Evolutionary conservation across 64 coral and sea anemone genomes (phyloP).

Genomic region (Astreopora myriophthalma): DNA sequence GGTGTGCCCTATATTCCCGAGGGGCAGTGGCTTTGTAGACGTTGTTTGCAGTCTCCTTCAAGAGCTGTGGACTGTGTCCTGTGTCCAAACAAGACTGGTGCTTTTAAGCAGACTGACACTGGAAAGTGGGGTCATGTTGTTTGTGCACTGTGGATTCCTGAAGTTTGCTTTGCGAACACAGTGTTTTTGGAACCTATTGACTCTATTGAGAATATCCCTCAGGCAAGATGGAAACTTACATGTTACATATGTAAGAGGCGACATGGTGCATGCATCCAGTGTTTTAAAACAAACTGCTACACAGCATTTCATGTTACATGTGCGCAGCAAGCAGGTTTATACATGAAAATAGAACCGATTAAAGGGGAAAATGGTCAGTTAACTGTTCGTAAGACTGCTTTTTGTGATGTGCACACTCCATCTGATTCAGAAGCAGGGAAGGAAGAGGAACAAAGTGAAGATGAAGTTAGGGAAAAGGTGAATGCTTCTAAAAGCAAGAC

Average conservation of each 20-base stretch:
- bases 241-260: conserved; percentile 96
- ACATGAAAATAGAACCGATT: conserved; percentile 98
- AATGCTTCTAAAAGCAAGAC: conserved; percentile 55
- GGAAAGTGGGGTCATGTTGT: conserved; percentile 97
- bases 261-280: conserved; percentile 98
- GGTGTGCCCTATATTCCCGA: conserved; percentile 99
- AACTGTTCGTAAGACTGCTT: conserved; percentile 94
- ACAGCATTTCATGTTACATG: conserved; percentile 99
- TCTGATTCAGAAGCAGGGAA: conserved; percentile 72
- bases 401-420: conserved; percentile 92
- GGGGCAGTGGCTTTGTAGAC: conserved; percentile 98
- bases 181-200: conserved; percentile 99
- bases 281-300: conserved; percentile 99
- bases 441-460: conserved; percentile 76
- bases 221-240: conserved; percentile 91
- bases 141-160: conserved; percentile 98
- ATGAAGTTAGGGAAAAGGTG: conserved; percentile 61
- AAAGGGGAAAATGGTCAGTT: conserved; percentile 93
- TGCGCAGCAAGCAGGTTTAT: conserved; percentile 97
- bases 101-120: conserved; percentile 97
- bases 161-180: conserved; percentile 99
- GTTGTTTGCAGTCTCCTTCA: conserved; percentile 97
- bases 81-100: conserved; percentile 98
- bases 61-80: conserved; percentile 94
- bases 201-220: conserved; percentile 97